Percentiles rank a stretch among this genome's conserved stretches.
Conservation (phyloP, 1,140 invertebrate genomes). For the Colletes latitarsis region DNA sequence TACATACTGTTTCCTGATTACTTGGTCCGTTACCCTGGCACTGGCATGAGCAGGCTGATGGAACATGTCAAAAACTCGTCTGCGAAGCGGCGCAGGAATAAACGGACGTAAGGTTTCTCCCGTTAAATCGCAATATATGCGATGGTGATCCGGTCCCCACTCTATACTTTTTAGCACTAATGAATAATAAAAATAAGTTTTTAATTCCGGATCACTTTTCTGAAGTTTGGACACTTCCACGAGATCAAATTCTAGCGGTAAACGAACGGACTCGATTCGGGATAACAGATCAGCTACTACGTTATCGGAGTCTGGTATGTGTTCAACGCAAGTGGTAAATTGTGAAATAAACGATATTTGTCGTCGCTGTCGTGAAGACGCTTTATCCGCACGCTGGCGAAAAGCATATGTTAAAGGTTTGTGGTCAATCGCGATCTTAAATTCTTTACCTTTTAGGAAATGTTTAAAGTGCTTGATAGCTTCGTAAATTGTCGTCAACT, state of each 20-base stretch:
- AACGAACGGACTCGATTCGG: neutral
- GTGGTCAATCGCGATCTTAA: neutral
- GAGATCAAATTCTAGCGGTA: neutral
- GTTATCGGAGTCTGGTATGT: neutral
- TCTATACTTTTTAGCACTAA: neutral
- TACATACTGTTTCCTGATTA: neutral
- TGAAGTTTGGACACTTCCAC: neutral
- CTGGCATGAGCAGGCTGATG: neutral
- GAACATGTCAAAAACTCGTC: neutral
- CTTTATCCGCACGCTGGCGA: neutral
- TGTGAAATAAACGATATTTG: neutral
- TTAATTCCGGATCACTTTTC: neutral
- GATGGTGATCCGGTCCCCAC: neutral
- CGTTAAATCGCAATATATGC: neutral
- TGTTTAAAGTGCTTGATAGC: conserved; percentile 14
- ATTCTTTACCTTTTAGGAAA: neutral
- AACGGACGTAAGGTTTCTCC: neutral
- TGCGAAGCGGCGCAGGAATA: neutral
- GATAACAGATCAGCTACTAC: neutral
- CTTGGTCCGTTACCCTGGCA: neutral
- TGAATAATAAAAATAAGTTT: too few species aligned
- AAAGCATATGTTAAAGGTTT: neutral
- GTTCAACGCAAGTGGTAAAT: neutral
- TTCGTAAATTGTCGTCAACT: neutral
- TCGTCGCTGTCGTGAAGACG: neutral